phyloP scores from a whole-genome alignment of 2,797 vertebrate species.

The Pygocentrus nattereri region DNA sequence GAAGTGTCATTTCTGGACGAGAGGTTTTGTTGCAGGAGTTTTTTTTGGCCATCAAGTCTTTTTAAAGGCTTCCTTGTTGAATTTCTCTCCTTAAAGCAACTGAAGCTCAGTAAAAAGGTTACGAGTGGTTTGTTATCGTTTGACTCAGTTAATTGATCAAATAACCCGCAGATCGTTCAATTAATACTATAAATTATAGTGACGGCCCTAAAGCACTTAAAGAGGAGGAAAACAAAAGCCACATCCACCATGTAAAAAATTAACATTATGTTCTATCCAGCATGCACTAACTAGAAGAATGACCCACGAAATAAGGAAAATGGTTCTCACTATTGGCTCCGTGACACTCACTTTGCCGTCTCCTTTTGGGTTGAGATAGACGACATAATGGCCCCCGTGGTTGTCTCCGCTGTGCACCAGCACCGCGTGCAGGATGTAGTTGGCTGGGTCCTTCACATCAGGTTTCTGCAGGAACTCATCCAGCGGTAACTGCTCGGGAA shows the following conservation, averaged over 20 bases:
- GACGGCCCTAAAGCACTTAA: not conserved
- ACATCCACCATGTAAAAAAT: constrained; percentile 1
- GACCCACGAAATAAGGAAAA: constrained; percentile 60
- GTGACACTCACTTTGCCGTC: constrained; percentile 96
- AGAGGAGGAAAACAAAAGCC: not conserved
- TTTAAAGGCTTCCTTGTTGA: too few species aligned
- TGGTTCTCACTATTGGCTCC: constrained; percentile 82
- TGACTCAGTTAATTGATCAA: too few species aligned
- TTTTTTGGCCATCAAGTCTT: too few species aligned
- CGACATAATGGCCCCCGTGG: constrained; percentile 98
- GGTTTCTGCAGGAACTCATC: constrained; percentile 99
- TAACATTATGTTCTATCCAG: not conserved
- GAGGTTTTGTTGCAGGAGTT: too few species aligned
- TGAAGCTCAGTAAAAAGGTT: too few species aligned
- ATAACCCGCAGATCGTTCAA: not conserved
- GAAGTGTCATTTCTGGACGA: too few species aligned
- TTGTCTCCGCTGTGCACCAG: constrained; percentile 98
- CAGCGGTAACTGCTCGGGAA: constrained; percentile 95
- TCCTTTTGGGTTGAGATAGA: constrained; percentile 98
- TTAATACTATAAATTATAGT: not conserved
- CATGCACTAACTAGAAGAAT: constrained; percentile 11
- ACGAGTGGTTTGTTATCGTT: too few species aligned
- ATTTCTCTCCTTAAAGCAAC: too few species aligned
- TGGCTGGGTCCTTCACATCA: constrained; percentile 96
- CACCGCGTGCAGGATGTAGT: constrained; percentile 98